These are phyloP conservation scores for Drosophila orosa DNA, from an alignment of 1,140 invertebrate species.

Conservation along the genomic window DNA sequence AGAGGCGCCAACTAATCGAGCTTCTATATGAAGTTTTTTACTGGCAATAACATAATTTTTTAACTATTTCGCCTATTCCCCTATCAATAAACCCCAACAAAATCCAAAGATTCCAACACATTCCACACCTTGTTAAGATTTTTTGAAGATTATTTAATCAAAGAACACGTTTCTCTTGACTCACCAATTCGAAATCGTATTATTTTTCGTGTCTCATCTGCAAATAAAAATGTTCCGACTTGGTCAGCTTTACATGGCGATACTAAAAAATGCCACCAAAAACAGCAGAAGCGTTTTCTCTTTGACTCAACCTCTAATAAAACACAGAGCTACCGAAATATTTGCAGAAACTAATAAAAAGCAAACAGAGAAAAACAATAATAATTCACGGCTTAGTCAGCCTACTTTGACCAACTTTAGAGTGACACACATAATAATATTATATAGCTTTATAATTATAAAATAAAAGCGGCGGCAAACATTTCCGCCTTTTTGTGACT, in stretches of 20 bases:
- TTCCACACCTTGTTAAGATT: background rate
- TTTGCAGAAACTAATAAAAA: slow-evolving; percentile 8
- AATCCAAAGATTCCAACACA: background rate
- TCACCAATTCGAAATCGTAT: slow-evolving; percentile 8
- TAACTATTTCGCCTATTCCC: background rate
- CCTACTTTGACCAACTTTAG: slow-evolving; percentile 30
- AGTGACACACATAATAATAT: slow-evolving; percentile 57
- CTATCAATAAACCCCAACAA: background rate
- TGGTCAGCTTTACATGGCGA: slow-evolving; percentile 10
- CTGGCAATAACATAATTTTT: no score
- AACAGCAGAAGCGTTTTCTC: background rate
- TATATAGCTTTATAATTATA: slow-evolving; percentile 55
- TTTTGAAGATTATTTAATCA: background rate
- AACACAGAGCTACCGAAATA: background rate
- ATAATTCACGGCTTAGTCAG: slow-evolving; percentile 38
- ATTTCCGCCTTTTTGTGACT: slow-evolving; percentile 51
- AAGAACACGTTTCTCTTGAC: slow-evolving; percentile 2
- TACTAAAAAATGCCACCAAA: background rate
- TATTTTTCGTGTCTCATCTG: slow-evolving; percentile 5
- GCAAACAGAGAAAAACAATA: slow-evolving; percentile 4
- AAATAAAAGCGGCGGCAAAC: slow-evolving; percentile 34
- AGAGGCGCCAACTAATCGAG: no score
- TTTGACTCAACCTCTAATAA: slow-evolving; percentile 11
- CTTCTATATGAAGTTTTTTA: no score
- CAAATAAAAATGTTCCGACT: background rate